phyloP scores from a whole-genome alignment of 2,113 vertebrate species.

The Perca fluviatilis region DNA sequence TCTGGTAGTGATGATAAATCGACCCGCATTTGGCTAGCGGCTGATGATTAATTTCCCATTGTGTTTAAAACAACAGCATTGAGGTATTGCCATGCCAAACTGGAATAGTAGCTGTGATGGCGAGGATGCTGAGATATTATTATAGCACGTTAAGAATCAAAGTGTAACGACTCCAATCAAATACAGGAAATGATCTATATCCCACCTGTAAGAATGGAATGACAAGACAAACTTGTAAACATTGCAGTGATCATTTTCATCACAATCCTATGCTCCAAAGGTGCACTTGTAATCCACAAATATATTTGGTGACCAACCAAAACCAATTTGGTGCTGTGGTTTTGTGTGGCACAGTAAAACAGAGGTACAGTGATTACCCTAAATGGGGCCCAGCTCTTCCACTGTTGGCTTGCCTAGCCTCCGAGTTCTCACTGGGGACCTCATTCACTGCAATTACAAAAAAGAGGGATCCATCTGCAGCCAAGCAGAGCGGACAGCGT shows the following conservation, averaged over 20 bases:
- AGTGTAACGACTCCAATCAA: background rate
- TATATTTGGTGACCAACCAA: too few relatives aligned
- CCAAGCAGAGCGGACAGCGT: conserved; percentile 52
- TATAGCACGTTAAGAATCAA: background rate
- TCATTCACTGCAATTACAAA: conserved; percentile 58
- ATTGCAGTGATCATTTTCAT: conserved; percentile 3
- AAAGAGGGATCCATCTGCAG: conserved; percentile 38
- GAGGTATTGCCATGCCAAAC: background rate
- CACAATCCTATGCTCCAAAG: conserved; percentile 18
- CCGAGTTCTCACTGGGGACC: conserved; percentile 55
- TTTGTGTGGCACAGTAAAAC: conserved; percentile 30
- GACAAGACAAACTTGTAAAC: conserved; percentile 12
- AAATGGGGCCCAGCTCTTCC: conserved; percentile 55
- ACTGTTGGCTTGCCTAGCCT: conserved; percentile 42
- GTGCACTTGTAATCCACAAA: conserved; percentile 4
- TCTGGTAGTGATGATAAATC: conserved; percentile 33
- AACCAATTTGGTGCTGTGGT: conserved; percentile 14
- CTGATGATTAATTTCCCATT: conserved; percentile 24
- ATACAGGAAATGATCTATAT: conserved; percentile 23
- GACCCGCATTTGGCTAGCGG: background rate
- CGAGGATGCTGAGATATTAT: background rate
- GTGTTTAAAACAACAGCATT: conserved; percentile 24
- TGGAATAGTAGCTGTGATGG: background rate
- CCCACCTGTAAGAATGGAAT: conserved; percentile 1
- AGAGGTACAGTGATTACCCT: conserved; percentile 38